Evolutionary conservation across 2,888 invertebrate genomes (phyloP).

Genomic region (Phaonia tiefii): DNA sequence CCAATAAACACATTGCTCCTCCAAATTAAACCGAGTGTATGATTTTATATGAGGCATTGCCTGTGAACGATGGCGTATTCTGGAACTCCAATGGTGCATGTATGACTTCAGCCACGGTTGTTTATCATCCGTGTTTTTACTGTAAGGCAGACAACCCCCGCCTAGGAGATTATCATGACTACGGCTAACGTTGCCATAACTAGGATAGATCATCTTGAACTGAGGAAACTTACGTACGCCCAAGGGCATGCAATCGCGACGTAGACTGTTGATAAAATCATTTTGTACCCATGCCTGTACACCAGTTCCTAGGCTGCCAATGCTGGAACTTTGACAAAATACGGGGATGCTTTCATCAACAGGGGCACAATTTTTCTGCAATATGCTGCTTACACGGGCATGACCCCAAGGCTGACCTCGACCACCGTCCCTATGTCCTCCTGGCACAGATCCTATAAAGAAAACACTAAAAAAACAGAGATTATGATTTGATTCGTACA

Average conservation of each 20-base stretch:
- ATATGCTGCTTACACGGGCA: slow-evolving; percentile 83
- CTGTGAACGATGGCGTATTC: slow-evolving; percentile 84
- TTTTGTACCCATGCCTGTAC: slow-evolving; percentile 88
- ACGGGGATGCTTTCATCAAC: slow-evolving; percentile 85
- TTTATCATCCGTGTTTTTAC: slow-evolving; percentile 87
- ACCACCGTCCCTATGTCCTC: slow-evolving; percentile 85
- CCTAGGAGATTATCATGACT: slow-evolving; percentile 93
- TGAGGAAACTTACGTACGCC: slow-evolving; percentile 82
- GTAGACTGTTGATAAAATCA: slow-evolving; percentile 86
- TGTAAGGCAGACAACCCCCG: slow-evolving; percentile 94
- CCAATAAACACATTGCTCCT: slow-evolving; percentile 83
- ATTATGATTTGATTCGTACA: no score
- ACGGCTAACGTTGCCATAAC: slow-evolving; percentile 89
- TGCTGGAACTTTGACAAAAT: slow-evolving; percentile 93
- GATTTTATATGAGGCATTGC: slow-evolving; percentile 98
- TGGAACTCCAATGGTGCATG: slow-evolving; percentile 92
- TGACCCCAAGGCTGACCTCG: slow-evolving; percentile 84
- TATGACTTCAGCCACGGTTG: slow-evolving; percentile 91
- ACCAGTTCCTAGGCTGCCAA: slow-evolving; percentile 91
- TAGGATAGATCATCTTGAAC: slow-evolving; percentile 88
- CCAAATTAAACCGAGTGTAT: slow-evolving; percentile 89
- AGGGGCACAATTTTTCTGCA: slow-evolving; percentile 85
- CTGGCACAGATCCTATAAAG: slow-evolving; percentile 92
- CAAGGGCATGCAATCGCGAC: slow-evolving; percentile 81
- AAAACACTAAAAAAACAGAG: slow-evolving; percentile 88